Base-by-base conservation (phyloP, 2,888 invertebrate genomes). In the Rhogogaster chlorosoma region DNA sequence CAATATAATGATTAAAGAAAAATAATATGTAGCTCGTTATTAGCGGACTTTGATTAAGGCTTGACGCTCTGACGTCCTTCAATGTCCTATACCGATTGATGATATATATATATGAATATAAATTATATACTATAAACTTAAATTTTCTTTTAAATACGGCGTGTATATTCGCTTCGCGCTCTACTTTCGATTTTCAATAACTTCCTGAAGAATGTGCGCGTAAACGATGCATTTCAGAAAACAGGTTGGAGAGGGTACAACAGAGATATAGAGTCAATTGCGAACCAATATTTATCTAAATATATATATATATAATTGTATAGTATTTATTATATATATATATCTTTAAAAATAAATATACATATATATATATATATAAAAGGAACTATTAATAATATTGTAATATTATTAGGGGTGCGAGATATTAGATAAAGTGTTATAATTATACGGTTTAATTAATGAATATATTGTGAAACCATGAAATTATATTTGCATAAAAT, bases 221-320 rank as follows among this genome's bases (percentile, higher is more conserved):
- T 18, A 38, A 45, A 83, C 67, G 67, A 83, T 83, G 83, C 83
- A 67, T 83, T 83, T 83, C 83, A 67, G 83, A 70, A 83, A 83
- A 83, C 83, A 83, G 83, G 83, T 83, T 83, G 83, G 67, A 83
- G 70, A 83, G 83, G 83, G 83, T 83, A 70, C 83, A 83, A 83
- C 83, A 83, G 83, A 83, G 67, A 83, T 83, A 83, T 78, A 90
- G 89, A 89, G 91, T 91, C 91, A 91, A 91, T 91, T 91, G 90
- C 88, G 88, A 90, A 91, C 90, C 89, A 90, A 90, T 90, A 90
- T 90, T 89, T 88, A 89, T 87, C 29, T 67, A 29, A 61, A 61
- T 32, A 67, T 29, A 67, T 67, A 49, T 18, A 15, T 67, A 32
- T 67, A 32, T 67, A 49, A n/a, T n/a, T n/a, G n/a, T 67, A 87